Percentiles rank a stretch among this genome's conserved stretches.
Evolutionary conservation across 2,113 vertebrate species (phyloP).

Genomic region (Corvus hawaiiensis): DNA sequence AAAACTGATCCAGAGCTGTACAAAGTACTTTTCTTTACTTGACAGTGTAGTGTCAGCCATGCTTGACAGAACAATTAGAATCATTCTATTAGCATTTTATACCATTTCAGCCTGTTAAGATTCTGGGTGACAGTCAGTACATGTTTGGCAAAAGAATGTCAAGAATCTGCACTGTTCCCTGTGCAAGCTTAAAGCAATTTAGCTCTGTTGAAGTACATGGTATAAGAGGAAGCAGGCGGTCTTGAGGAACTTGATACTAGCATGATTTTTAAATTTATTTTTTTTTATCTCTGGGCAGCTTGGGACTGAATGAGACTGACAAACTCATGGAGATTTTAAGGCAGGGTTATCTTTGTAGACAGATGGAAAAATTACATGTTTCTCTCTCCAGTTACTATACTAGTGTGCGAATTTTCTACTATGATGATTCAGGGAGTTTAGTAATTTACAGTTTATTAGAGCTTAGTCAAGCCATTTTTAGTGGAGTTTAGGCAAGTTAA

Average conservation of each 20-base stretch:
- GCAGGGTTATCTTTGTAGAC: not conserved
- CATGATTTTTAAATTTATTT: not conserved
- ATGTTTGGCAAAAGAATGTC: not conserved
- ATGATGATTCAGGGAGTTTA: not conserved
- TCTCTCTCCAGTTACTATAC: not conserved
- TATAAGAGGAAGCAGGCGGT: not conserved
- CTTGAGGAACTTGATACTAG: not conserved
- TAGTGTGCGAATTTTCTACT: not conserved
- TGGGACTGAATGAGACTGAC: not conserved
- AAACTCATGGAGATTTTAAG: not conserved
- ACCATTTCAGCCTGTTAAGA: not conserved
- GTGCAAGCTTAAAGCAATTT: not conserved
- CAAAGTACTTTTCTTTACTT: not conserved
- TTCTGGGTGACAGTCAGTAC: not conserved
- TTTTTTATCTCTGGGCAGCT: not conserved
- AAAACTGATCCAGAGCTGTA: not conserved
- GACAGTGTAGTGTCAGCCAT: not conserved
- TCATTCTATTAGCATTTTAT: not conserved
- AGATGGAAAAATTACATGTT: not conserved
- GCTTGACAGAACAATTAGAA: not conserved
- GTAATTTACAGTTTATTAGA: not conserved
- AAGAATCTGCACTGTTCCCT: not conserved
- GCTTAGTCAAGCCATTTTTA: not conserved
- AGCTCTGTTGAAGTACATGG: not conserved
- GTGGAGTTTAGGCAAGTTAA: not conserved